Evolutionary conservation across 1,140 invertebrate species (phyloP), one percentile per base, ranked within the genome.

Genomic region (Meteorus sp.): DNA sequence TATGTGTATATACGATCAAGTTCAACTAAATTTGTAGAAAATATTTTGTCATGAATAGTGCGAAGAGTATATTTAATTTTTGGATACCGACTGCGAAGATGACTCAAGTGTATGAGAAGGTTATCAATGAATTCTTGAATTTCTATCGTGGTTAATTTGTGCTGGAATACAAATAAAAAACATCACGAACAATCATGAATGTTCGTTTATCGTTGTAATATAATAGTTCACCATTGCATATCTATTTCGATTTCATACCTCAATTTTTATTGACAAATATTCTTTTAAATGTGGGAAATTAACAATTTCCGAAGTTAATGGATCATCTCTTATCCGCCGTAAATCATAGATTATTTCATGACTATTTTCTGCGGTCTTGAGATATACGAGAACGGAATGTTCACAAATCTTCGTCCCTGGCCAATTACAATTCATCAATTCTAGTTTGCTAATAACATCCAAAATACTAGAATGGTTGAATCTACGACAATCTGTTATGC

Each of bases 51-150:
- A 5, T 55, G 51, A 4, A 54, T 60, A n/a, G n/a, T n/a, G 15
- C 62, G 54, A 7, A 66, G 63, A 1, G 65, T 52, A 25, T 74
- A 70, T 27, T 73, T 73, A 13, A 69, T 63, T 6, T 64, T 58
- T 0, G 61, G 8, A 62, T 68, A 48, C n/a, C 25, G 4, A 6
- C 39, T 15, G 48, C 67, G 59, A 0, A 70, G 11, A 47, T n/a
- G 2, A 4, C 45, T 52, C 17, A 77, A 64, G 37, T 64, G 59
- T 13, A 56, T 27, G 6, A 69, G 20, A 2, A 73, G n/a, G 2
- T 13, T 15, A 0, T 53, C 37, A 13, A 57, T 58, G 19, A 75
- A 71, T 52, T 60, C 20, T n/a, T 61, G 9, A 3, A 64, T 6
- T 19, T 70, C 27, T 1, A 11, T 11, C 1, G 19, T 29, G 8